phyloP scores from a whole-genome alignment of 2,797 vertebrate genomes.

The Darevskia mixta region DNA sequence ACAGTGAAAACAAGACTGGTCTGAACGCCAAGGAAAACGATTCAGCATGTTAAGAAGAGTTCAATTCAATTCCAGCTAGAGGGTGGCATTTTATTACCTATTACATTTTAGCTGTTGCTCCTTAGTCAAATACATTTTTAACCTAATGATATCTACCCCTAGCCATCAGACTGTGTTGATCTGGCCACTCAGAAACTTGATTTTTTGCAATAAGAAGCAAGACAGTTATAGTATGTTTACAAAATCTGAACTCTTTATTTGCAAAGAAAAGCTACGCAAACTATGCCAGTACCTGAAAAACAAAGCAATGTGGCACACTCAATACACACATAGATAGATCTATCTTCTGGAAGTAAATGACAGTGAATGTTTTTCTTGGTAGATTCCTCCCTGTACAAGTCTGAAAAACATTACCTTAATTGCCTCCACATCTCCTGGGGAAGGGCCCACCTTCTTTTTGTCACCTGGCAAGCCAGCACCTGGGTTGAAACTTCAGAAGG shows the following conservation, averaged over 20 bases:
- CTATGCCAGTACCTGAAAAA: neutral
- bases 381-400: rapidly evolving
- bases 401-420: conserved; percentile 87
- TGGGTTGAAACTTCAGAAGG: conserved; percentile 87
- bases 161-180: neutral
- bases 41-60: neutral
- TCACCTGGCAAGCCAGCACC: conserved; percentile 89
- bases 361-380: neutral
- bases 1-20: neutral
- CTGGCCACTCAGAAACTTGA: neutral
- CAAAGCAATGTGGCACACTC: neutral
- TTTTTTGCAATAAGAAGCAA: neutral
- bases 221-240: no score
- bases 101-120: neutral
- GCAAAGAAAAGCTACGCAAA: neutral
- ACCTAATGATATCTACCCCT: neutral
- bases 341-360: neutral
- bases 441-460: conserved; percentile 91
- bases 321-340: neutral
- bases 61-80: neutral
- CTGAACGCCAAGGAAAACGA: neutral
- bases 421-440: conserved; percentile 93
- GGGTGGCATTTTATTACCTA: neutral
- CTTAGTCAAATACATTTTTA: neutral
- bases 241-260: neutral